A percentile compares a stretch with the other conserved stretches of the same genome.
Evolutionary conservation across 30 jellyfish, hydroid and myxozoan species (phyloP).

Genomic region (Phacellophora camtschatica): DNA sequence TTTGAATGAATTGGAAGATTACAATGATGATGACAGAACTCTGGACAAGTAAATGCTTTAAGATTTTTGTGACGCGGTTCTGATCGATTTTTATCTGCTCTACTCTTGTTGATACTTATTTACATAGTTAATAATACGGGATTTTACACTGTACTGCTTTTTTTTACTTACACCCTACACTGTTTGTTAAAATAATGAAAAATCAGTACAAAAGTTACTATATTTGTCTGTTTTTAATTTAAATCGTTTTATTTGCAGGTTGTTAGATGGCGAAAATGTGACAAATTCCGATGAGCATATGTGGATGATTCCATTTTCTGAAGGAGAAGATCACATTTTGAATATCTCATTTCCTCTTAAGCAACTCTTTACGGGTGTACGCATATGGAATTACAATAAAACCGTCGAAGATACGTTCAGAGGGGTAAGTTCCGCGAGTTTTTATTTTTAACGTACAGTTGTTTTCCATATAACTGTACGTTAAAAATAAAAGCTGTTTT

Average conservation of each 20-base stretch:
- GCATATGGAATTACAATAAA: slow-evolving; percentile 94
- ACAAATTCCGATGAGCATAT: slow-evolving; percentile 95
- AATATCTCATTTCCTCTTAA: slow-evolving; percentile 56
- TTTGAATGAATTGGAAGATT: slow-evolving; percentile 83
- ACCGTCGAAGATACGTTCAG: slow-evolving; percentile 86
- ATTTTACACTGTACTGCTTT: no score
- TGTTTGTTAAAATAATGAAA: no score
- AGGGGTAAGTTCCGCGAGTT: slow-evolving; percentile 85
- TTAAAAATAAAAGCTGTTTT: no score
- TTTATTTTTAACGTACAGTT: no score
- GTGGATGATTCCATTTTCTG: slow-evolving; percentile 95
- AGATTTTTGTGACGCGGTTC: no score
- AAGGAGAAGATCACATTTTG: slow-evolving; percentile 76
- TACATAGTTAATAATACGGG: no score
- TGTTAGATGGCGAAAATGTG: slow-evolving; percentile 82
- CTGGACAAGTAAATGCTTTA: slow-evolving; percentile 79
- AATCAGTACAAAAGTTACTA: no score
- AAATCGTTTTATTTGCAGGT: slow-evolving; percentile 51
- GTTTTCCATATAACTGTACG: no score
- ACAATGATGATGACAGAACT: slow-evolving; percentile 93
- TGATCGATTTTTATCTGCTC: no score
- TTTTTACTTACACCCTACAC: no score
- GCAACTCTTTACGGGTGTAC: slow-evolving; percentile 70
- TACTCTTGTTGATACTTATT: no score
- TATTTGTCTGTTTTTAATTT: no score